Evolutionary conservation across 2,113 vertebrate genomes (phyloP), one percentile per base, ranked within the genome.

Genomic region (Cyprinus carpio): DNA sequence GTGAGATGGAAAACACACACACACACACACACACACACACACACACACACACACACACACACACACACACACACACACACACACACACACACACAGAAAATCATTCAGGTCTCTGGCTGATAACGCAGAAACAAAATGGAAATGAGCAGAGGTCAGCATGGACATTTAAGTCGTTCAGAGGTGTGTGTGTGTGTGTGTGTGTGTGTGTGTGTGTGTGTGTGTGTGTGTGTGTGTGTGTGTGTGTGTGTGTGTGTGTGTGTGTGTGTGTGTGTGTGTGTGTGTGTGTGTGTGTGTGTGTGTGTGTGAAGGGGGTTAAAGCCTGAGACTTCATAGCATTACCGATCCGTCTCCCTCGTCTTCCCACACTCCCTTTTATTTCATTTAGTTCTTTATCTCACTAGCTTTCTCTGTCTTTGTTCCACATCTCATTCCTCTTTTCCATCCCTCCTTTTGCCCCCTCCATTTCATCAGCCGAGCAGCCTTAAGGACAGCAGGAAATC

Each of bases 401-500:
- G 56, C 40, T 7, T 71, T 56, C 60, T 49, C 34, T 65, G 37
- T 74, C 27, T 74, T 58, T 43, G 75, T 51, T 49, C 64, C 40
- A 54, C 37, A 25, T 49, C 46, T 80, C 62, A 46, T 58, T 72
- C 64, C 12, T 72, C 49, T 29, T 23, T 58, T 43, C 56, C 40
- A 51, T 72, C 31, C 34, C 65, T 54, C 18, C 27, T 62, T 29
- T 75, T 37, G 27, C 58, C 13, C 80, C 31, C 25, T 58, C 75
- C 67, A 81, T 85, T 85, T 85, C 84, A 85, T 85, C 84, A 85
- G 77, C 67, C 49, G 8, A 72, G 67, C 43, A 72, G 31, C 81
- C 81, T 83, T 72, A 83, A 83, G 67, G 81, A 83, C 76, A 71
- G 84, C 49, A 87, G 75, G 81, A 78, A 83, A 83, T 87, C 81